Percentiles rank a stretch among this genome's conserved stretches.
Conservation (phyloP, 2,888 invertebrate species). For the Caenorhabditis japonica region DNA sequence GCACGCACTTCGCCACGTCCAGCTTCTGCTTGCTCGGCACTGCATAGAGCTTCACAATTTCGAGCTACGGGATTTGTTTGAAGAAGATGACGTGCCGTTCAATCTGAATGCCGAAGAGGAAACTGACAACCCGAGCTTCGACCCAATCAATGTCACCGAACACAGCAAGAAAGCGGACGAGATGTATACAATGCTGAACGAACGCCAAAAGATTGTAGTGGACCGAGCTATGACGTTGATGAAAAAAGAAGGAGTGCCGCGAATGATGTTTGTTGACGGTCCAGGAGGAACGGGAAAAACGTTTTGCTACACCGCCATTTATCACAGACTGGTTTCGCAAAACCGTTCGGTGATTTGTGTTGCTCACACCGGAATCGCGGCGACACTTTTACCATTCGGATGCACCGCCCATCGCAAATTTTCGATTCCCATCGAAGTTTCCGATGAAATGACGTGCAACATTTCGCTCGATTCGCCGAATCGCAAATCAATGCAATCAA, state of each 20-base stretch:
- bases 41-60: not conserved
- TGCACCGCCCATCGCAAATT: constrained; percentile 15
- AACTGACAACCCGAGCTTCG: not conserved
- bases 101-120: not conserved
- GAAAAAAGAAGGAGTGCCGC: not conserved
- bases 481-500: not conserved
- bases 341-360: constrained; percentile 10
- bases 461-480: not conserved
- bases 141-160: no score
- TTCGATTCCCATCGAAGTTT: constrained; percentile 5
- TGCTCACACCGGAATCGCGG: constrained; percentile 29
- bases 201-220: not conserved
- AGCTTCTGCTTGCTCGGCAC: constrained; percentile 4
- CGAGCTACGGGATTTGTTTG: not conserved
- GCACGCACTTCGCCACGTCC: constrained; percentile 22
- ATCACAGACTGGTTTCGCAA: constrained; percentile 3
- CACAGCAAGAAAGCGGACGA: no score
- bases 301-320: constrained; percentile 27
- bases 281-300: constrained; percentile 47
- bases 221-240: constrained; percentile 1
- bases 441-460: constrained; percentile 1
- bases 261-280: constrained; percentile 29
- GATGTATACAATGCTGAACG: no score
- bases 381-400: constrained; percentile 3
- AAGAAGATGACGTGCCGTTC: not conserved